A percentile compares a stretch with the other conserved stretches of the same genome.
phyloP scores from a whole-genome alignment of 37 sponge, comb jelly and placozoan genomes.

The Beroe ovata region DNA sequence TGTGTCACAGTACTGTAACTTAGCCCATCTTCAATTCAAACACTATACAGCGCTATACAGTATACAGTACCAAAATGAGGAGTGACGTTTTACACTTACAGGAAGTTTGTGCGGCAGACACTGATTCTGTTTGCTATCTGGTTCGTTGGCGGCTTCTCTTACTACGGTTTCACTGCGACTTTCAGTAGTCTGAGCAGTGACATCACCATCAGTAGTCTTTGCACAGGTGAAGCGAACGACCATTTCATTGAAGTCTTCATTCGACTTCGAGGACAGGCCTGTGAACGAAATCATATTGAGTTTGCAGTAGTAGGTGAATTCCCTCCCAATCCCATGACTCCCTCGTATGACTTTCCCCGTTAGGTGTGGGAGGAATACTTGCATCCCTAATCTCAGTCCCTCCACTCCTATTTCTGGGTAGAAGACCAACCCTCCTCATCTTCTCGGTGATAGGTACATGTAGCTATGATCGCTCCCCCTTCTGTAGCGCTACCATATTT shows the following conservation, averaged over 20 bases:
- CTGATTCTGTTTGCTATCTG: background rate
- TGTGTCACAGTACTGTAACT: no score
- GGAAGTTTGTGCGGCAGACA: constrained; percentile 14
- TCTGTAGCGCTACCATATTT: background rate
- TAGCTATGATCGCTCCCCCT: background rate
- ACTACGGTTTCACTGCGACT: constrained; percentile 34
- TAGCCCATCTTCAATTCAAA: no score
- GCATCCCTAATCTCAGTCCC: background rate
- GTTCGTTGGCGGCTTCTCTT: constrained; percentile 1
- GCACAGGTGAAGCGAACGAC: background rate
- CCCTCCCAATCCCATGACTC: no score
- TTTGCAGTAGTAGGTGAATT: background rate
- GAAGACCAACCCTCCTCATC: background rate
- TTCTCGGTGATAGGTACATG: background rate
- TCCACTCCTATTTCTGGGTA: background rate
- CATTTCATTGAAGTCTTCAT: background rate
- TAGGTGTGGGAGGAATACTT: background rate
- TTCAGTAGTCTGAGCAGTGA: constrained; percentile 1
- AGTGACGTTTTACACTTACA: background rate
- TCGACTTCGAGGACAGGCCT: background rate
- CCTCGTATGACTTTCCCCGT: no score
- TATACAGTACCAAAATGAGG: background rate
- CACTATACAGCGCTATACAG: no score
- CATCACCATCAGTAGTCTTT: background rate
- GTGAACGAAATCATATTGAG: background rate